Evolutionary conservation across 2,113 vertebrate genomes (phyloP).

Genomic region (Prinia subflava): DNA sequence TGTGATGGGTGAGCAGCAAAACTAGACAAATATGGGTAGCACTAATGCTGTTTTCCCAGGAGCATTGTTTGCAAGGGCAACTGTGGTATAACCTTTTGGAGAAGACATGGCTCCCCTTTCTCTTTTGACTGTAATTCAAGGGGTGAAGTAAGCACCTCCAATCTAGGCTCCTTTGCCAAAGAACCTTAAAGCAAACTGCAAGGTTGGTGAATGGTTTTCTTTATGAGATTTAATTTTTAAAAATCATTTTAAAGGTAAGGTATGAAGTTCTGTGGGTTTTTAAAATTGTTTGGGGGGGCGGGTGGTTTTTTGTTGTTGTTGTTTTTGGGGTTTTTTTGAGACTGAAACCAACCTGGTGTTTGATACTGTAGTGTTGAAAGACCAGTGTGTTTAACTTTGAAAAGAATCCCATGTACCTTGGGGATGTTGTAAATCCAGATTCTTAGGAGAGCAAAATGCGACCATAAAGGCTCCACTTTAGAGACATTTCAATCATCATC

Average conservation of each 20-base stretch:
- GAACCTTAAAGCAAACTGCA: background rate
- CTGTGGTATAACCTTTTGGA: background rate
- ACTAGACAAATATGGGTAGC: background rate
- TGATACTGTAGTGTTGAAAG: background rate
- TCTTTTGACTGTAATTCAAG: background rate
- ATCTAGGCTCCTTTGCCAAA: background rate
- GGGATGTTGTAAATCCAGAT: background rate
- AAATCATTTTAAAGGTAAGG: rapidly evolving
- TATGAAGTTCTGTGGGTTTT: background rate
- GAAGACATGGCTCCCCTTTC: background rate
- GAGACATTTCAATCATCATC: background rate
- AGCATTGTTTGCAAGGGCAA: slow-evolving; percentile 61
- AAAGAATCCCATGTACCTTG: background rate
- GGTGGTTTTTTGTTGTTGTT: no score
- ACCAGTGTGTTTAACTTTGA: background rate
- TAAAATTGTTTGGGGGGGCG: no score
- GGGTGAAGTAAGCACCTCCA: background rate
- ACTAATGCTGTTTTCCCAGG: slow-evolving; percentile 41
- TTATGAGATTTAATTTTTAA: background rate
- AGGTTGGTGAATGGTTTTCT: background rate
- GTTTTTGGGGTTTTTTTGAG: background rate
- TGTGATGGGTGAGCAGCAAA: background rate
- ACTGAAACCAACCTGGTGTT: slow-evolving; percentile 69
- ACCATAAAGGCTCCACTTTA: background rate
- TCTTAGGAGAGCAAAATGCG: background rate